Conservation (phyloP, 2,113 vertebrate genomes). For the human (Homo sapiens) region DNA sequence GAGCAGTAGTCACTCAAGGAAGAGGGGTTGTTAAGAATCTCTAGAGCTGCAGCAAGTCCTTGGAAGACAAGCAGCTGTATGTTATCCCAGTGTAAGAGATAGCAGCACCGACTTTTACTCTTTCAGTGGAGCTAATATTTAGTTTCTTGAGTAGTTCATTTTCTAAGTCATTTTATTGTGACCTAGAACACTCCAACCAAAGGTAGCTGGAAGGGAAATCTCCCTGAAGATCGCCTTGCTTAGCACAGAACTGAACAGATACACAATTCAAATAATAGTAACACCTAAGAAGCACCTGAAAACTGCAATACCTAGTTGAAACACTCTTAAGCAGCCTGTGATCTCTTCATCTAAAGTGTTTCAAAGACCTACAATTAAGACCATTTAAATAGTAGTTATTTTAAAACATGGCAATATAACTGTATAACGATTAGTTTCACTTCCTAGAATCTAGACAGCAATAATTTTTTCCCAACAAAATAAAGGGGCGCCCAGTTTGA, state of each 20-base stretch:
- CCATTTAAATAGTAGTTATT: neutral
- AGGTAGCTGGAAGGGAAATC: neutral
- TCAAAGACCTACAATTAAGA: neutral
- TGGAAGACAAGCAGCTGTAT: neutral
- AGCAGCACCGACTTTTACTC: neutral
- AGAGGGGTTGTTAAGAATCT: neutral
- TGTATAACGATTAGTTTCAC: constrained; percentile 15
- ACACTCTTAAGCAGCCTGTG: neutral
- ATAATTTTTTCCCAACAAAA: neutral
- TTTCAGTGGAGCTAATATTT: neutral
- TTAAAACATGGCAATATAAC: constrained; percentile 11
- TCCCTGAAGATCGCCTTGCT: neutral
- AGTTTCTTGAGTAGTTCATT: constrained; percentile 28
- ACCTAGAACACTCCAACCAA: neutral
- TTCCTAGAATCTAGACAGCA: constrained; percentile 5
- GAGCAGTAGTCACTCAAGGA: neutral
- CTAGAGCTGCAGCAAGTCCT: neutral
- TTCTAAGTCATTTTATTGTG: neutral
- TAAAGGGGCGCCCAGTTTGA: constrained; percentile 5
- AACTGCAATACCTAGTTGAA: neutral
- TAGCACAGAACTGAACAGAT: neutral
- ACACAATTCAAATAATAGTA: neutral
- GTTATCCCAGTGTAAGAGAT: neutral
- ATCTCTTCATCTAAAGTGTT: neutral
- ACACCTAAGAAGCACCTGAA: neutral